A percentile compares a stretch with the other conserved stretches of the same genome.
phyloP scores from a whole-genome alignment of 1,140 invertebrate species.

The Micrasema longulum region DNA sequence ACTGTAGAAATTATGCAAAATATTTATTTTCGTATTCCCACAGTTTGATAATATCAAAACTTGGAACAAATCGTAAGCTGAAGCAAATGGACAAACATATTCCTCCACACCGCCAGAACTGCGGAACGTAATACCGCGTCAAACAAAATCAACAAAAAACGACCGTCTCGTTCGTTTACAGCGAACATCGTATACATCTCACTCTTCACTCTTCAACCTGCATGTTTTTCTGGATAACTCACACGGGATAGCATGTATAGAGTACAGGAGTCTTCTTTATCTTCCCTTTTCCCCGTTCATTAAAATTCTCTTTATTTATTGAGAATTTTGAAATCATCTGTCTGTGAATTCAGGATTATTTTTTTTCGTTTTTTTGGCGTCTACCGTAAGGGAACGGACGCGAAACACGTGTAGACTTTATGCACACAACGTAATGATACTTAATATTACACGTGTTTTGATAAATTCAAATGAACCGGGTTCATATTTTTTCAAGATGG shows the following conservation, averaged over 20 bases:
- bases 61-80: constrained; percentile 30
- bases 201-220: too few species aligned
- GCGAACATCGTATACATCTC: background rate
- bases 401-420: background rate
- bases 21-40: too few species aligned
- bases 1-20: too few species aligned
- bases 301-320: constrained; percentile 56
- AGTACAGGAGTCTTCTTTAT: constrained; percentile 26
- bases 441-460: too few species aligned
- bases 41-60: background rate
- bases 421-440: background rate
- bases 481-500: too few species aligned
- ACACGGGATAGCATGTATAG: too few species aligned
- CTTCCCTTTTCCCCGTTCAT: constrained; percentile 48
- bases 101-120: constrained; percentile 12
- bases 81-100: constrained; percentile 27
- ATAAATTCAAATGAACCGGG: too few species aligned
- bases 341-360: constrained; percentile 45
- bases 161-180: background rate
- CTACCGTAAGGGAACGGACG: constrained; percentile 35
- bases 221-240: too few species aligned
- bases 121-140: constrained; percentile 3
- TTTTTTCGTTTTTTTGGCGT: constrained; percentile 40
- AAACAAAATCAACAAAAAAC: constrained; percentile 20
- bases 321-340: constrained; percentile 53